Evolutionary conservation across 2,888 invertebrate species (phyloP).

Genomic region (Bugulina stolonifera): DNA sequence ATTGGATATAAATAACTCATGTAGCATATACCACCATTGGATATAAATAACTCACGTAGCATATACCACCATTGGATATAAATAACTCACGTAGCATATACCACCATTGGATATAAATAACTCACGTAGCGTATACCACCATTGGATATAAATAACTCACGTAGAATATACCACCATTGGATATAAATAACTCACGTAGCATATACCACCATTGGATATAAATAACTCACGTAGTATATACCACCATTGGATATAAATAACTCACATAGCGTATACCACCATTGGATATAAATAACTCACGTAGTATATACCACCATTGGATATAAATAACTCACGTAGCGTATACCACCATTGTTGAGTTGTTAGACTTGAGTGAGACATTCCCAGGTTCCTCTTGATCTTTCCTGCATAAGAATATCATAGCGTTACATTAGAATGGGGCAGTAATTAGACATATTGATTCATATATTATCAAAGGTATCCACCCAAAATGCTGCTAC

Average conservation of each 20-base stretch:
- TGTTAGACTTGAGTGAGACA: not conserved
- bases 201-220: not conserved
- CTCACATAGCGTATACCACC: not conserved
- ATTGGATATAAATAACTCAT: not conserved
- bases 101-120: not conserved
- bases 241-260: not conserved
- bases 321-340: slow-evolving; percentile 6
- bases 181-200: not conserved
- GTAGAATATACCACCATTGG: not conserved
- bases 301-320: not conserved
- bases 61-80: not conserved
- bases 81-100: not conserved
- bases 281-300: not conserved
- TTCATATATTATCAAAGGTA: too few relatives aligned
- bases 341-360: slow-evolving; percentile 9
- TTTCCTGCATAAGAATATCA: too few relatives aligned
- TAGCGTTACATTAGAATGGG: too few relatives aligned
- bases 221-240: not conserved
- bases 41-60: not conserved
- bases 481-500: too few relatives aligned
- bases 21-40: not conserved
- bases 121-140: not conserved
- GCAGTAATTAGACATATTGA: too few relatives aligned
- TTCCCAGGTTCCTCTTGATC: not conserved
- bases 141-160: not conserved